Evolutionary conservation across 2,888 invertebrate genomes (phyloP).

Genomic region (Cryptus armator): DNA sequence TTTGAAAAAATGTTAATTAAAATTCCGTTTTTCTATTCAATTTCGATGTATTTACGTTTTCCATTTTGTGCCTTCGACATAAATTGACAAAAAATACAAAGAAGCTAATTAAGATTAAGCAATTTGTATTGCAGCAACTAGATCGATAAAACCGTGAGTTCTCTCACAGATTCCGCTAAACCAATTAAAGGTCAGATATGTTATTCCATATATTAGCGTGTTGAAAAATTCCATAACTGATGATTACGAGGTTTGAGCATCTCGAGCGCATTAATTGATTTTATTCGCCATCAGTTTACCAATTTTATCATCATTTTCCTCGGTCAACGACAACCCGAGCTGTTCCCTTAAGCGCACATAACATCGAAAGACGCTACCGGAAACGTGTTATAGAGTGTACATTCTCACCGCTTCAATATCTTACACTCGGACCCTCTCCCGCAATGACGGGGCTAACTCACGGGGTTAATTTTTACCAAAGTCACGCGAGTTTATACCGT

Average conservation of each 20-base stretch:
- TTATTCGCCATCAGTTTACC: not conserved
- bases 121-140: no score
- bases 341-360: not conserved
- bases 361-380: slow-evolving; percentile 32
- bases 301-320: not conserved
- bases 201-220: not conserved
- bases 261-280: not conserved
- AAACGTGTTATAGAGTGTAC: slow-evolving; percentile 32
- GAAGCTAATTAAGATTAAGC: no score
- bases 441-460: slow-evolving; percentile 12
- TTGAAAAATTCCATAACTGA: not conserved
- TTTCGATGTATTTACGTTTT: no score
- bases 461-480: slow-evolving; percentile 51
- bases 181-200: not conserved
- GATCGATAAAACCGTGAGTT: no score
- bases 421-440: slow-evolving; percentile 19
- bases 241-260: not conserved
- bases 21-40: no score
- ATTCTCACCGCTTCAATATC: slow-evolving; percentile 10
- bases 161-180: no score
- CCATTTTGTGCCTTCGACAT: no score
- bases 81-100: no score
- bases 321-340: not conserved
- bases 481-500: slow-evolving; percentile 51
- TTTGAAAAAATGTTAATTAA: no score